phyloP scores from a whole-genome alignment of 2,797 vertebrate genomes.

The Enteromius unitaeniatus region DNA sequence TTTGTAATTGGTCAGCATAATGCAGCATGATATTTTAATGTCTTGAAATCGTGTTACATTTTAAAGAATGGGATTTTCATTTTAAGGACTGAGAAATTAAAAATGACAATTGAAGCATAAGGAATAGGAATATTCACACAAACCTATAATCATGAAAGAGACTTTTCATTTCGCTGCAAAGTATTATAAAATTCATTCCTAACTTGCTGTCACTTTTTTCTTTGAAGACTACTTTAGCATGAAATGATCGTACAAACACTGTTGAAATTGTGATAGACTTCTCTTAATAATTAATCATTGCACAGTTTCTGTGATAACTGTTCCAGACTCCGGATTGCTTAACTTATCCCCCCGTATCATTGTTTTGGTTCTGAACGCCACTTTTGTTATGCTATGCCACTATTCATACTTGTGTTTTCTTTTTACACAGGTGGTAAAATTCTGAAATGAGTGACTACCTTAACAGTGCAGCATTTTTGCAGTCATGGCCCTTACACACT shows the following conservation, averaged over 20 bases:
- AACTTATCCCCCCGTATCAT: neutral
- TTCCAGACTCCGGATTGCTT: neutral
- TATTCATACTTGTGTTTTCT: slow-evolving; percentile 27
- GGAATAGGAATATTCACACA: neutral
- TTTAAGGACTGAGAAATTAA: neutral
- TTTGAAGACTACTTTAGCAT: neutral
- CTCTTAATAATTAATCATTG: neutral
- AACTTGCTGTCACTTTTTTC: neutral
- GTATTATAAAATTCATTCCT: neutral
- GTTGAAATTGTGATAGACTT: neutral
- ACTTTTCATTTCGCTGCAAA: neutral
- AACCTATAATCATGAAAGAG: neutral
- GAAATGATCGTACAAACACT: neutral
- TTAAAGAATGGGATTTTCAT: neutral
- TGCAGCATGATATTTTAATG: neutral
- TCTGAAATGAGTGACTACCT: slow-evolving; percentile 35
- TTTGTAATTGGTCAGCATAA: neutral
- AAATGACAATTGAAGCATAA: neutral
- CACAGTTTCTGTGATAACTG: neutral
- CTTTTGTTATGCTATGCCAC: neutral
- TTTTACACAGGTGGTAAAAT: slow-evolving; percentile 39
- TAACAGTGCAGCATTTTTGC: slow-evolving; percentile 4
- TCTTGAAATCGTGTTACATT: neutral
- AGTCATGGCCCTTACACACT: slow-evolving; percentile 20
- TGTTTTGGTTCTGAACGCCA: neutral